A percentile compares a stretch with the other conserved stretches of the same genome.
phyloP scores from a whole-genome alignment of 2,797 vertebrate genomes.

The Antennarius maculatus region DNA sequence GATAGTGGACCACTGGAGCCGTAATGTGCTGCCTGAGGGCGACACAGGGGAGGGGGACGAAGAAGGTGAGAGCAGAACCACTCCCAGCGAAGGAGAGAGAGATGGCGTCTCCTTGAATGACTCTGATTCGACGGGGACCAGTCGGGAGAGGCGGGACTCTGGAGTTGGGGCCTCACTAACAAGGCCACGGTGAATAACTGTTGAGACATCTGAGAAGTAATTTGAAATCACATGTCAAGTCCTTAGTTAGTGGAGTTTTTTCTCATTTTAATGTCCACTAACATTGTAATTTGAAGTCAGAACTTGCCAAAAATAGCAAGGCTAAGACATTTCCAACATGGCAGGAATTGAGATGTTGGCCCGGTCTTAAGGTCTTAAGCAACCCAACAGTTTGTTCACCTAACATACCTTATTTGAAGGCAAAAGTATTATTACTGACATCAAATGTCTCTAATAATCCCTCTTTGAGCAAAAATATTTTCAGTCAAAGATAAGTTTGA shows the following conservation, averaged over 20 bases:
- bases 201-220: background rate
- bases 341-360: background rate
- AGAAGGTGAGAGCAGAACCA: conserved; percentile 86
- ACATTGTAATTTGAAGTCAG: background rate
- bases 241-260: conserved; percentile 10
- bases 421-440: background rate
- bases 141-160: conserved; percentile 93
- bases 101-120: conserved; percentile 91
- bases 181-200: conserved; percentile 88
- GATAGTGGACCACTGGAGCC: conserved; percentile 94
- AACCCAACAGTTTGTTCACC: background rate
- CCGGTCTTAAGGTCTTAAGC: background rate
- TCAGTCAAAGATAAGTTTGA: background rate
- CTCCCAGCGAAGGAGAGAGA: conserved; percentile 90
- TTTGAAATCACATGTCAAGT: background rate
- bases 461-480: background rate
- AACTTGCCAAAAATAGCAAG: background rate
- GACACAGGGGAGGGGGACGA: conserved; percentile 73
- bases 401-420: background rate
- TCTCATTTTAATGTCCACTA: conserved; percentile 9
- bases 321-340: background rate
- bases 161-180: conserved; percentile 97
- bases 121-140: conserved; percentile 85
- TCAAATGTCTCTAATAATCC: background rate
- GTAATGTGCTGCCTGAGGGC: conserved; percentile 83